These are phyloP conservation scores for Lithosia quadra DNA, from an alignment of 2,888 invertebrate genomes.

Conservation along the genomic window DNA sequence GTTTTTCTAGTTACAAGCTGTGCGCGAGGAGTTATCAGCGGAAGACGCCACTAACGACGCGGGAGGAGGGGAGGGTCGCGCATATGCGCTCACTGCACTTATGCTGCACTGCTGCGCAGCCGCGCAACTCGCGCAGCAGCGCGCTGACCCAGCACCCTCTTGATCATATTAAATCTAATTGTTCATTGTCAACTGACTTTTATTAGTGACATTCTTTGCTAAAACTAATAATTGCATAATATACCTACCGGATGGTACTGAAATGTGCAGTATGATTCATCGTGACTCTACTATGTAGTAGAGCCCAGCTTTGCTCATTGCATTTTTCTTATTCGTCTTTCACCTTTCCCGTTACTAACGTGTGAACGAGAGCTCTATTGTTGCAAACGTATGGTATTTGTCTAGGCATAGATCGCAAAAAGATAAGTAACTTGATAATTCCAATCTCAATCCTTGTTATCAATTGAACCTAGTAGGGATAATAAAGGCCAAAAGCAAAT, in stretches of 20 bases:
- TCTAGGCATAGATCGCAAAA: too few species aligned
- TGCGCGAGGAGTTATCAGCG: conserved; percentile 79
- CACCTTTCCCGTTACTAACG: too few species aligned
- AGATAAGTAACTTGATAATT: too few species aligned
- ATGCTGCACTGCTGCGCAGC: conserved; percentile 98
- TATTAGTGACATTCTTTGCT: conserved; percentile 23
- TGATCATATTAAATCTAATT: conserved; percentile 69
- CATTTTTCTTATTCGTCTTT: too few species aligned
- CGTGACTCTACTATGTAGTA: too few species aligned
- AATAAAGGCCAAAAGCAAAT: too few species aligned
- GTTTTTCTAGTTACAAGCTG: conserved; percentile 71
- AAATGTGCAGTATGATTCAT: too few species aligned
- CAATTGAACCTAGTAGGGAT: too few species aligned
- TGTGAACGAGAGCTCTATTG: too few species aligned
- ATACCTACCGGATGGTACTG: background rate
- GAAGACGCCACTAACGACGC: conserved; percentile 65
- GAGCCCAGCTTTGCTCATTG: too few species aligned
- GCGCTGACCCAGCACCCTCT: conserved; percentile 64
- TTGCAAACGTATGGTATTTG: too few species aligned
- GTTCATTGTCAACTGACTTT: conserved; percentile 59
- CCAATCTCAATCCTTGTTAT: too few species aligned
- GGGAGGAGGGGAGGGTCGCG: conserved; percentile 89
- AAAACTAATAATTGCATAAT: background rate
- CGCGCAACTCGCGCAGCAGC: conserved; percentile 91
- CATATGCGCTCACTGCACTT: conserved; percentile 96